Base-by-base conservation (phyloP, 1,140 invertebrate genomes). In the Drosophila nikananu region DNA sequence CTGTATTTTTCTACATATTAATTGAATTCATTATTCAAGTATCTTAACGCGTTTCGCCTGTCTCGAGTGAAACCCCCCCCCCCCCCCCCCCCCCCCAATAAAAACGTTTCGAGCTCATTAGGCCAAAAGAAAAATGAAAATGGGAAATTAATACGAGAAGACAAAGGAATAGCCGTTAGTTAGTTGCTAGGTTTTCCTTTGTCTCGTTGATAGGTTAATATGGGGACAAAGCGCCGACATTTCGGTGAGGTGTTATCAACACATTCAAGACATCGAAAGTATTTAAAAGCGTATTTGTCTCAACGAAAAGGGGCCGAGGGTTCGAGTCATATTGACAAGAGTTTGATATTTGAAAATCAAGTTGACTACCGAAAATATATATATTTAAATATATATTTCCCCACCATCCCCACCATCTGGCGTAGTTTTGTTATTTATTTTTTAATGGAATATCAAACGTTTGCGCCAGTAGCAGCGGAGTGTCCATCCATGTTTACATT, bases 401-500 rank as follows among this genome's bases (percentile, higher is more conserved):
- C 23, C 23, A n/a, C n/a, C n/a, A n/a, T n/a, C 13, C 6, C 23
- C 6, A 7, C 5, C 13, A 15, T 35, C 27, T 4, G 13, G 17
- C 23, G 41, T 46, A 46, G 32, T 35, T 75, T 41, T 30, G 46
- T n/a, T 51, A 52, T 73, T 44, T 52, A 44, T 64, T 49, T 58
- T 68, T 77, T 65, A 65, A 62, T 65, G 46, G 57, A 54, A 61
- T 61, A 65, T 70, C 49, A 42, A 61, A 71, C 72, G 65, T 25
- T 46, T 62, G 46, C 59, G 66, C 46, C 60, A 77, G 62, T 81
- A 77, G 79, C 54, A 52, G 57, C 32, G 0, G 46, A 59, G 48
- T 66, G 65, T 77, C 73, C 82, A 71, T 80, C 66, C 72, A 83
- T 89, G 82, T 89, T 87, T 87, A 87, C 80, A 89, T 87, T 87